Evolutionary conservation across 2,797 vertebrate genomes (phyloP).

Genomic region (Bothrops alternatus): DNA sequence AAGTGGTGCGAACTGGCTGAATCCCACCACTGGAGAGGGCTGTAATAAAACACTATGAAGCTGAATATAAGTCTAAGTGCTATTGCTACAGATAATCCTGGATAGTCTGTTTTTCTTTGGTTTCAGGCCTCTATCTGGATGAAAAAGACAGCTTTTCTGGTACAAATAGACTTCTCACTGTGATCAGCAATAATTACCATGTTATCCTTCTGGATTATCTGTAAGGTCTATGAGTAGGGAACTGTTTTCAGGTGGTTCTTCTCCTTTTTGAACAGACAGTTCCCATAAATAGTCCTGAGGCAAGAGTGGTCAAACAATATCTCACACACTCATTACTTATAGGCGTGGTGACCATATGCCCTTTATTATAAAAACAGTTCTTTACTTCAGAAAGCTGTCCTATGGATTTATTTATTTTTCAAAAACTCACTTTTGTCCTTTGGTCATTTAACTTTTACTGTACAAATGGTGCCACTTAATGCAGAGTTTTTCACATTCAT

Average conservation of each 20-base stretch:
- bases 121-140: not conserved
- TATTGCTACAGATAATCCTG: not conserved
- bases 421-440: not conserved
- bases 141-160: not conserved
- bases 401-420: not conserved
- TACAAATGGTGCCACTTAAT: not conserved
- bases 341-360: not conserved
- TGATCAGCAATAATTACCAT: not conserved
- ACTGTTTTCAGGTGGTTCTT: not conserved
- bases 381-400: not conserved
- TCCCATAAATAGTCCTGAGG: not conserved
- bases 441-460: not conserved
- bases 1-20: too few relatives aligned
- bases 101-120: not conserved
- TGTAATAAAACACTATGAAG: too few relatives aligned
- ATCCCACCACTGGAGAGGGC: too few relatives aligned
- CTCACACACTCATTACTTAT: not conserved
- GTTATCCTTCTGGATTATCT: not conserved
- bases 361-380: not conserved
- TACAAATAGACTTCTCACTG: not conserved
- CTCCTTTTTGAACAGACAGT: not conserved
- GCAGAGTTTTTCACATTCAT: not conserved
- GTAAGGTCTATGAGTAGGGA: not conserved
- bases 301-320: not conserved
- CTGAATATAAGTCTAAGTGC: too few relatives aligned